Conservation (phyloP, 2,113 vertebrate species). For the Galemys pyrenaicus region DNA sequence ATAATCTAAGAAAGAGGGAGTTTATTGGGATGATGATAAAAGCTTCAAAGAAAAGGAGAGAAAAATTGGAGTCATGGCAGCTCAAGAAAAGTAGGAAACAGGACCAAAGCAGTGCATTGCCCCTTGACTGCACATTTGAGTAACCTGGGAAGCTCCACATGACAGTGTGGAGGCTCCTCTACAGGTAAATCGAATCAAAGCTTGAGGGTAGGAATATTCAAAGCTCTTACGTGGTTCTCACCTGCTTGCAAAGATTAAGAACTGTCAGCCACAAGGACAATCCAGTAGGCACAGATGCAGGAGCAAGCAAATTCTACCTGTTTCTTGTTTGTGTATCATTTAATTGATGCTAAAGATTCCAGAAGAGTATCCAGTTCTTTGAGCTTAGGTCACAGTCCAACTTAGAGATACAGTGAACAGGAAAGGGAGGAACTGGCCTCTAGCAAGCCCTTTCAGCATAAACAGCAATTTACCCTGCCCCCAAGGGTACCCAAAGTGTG, state of each 20-base stretch:
- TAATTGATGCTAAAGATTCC: not conserved
- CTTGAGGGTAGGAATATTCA: not conserved
- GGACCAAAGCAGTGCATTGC: not conserved
- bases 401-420: not conserved
- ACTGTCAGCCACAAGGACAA: not conserved
- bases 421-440: not conserved
- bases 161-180: accelerated
- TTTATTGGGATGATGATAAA: not conserved
- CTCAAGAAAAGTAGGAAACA: not conserved
- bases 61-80: not conserved
- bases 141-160: not conserved
- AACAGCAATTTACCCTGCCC: not conserved
- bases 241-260: not conserved
- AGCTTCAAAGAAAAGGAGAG: not conserved
- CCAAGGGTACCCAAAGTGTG: no score
- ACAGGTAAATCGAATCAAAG: not conserved
- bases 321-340: not conserved
- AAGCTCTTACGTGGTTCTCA: not conserved
- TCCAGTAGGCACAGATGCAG: not conserved
- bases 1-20: not conserved
- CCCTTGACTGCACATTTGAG: accelerated
- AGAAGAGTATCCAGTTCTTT: not conserved
- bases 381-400: not conserved
- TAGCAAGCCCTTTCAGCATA: not conserved
- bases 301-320: not conserved